phyloP scores from a whole-genome alignment of 2,113 vertebrate genomes.

The Carettochelys insculpta region DNA sequence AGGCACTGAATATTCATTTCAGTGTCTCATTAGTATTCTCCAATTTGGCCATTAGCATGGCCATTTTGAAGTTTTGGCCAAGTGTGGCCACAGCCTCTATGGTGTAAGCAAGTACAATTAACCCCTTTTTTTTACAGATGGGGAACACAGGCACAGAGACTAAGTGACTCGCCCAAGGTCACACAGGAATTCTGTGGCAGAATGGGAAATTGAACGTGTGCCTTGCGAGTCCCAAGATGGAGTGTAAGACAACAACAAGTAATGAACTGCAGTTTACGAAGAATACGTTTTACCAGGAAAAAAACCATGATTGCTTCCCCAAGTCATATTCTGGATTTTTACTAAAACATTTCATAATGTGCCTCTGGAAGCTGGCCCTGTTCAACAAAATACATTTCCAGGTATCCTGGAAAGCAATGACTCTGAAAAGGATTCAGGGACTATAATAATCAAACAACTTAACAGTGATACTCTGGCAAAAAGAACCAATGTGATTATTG shows the following conservation, averaged over 20 bases:
- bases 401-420: neutral
- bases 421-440: conserved; percentile 9
- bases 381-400: neutral
- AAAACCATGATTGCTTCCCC: neutral
- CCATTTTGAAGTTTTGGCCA: too few relatives aligned
- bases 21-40: too few relatives aligned
- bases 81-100: too few relatives aligned
- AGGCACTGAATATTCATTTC: too few relatives aligned
- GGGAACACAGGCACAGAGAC: neutral
- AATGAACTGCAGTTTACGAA: neutral
- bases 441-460: conserved; percentile 16
- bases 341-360: neutral
- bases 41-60: too few relatives aligned
- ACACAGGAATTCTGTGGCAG: neutral
- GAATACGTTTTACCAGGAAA: too few relatives aligned
- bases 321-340: neutral
- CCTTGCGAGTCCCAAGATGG: neutral
- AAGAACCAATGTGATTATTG: conserved; percentile 27
- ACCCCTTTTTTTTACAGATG: neutral
- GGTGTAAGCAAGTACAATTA: neutral
- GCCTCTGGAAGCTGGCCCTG: neutral
- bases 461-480: conserved; percentile 18
- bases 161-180: neutral
- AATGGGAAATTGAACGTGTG: neutral
- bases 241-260: neutral